A percentile compares a stretch with the other conserved stretches of the same genome.
These are phyloP conservation scores for Nephrocerus scutellatus DNA, from an alignment of 2,888 invertebrate genomes.

Conservation along the genomic window DNA sequence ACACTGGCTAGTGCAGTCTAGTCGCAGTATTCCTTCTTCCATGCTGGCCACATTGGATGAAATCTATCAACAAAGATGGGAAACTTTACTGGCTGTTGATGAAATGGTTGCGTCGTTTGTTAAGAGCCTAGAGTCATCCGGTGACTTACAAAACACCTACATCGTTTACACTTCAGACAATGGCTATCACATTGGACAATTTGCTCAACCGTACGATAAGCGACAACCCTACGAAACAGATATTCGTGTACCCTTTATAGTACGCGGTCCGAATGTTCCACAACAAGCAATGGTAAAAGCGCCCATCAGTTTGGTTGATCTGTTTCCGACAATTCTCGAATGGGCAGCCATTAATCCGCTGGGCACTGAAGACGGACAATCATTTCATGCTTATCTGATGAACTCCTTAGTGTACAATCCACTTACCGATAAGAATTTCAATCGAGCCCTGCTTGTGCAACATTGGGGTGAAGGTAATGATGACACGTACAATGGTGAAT, in stretches of 20 bases:
- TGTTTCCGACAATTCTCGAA: slow-evolving; percentile 74
- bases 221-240: slow-evolving; percentile 87
- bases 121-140: slow-evolving; percentile 50
- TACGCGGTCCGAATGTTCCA: slow-evolving; percentile 63
- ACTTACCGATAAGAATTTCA: slow-evolving; percentile 25
- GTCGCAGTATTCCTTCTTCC: slow-evolving; percentile 55
- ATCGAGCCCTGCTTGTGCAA: slow-evolving; percentile 65
- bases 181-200: slow-evolving; percentile 88
- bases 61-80: slow-evolving; percentile 68
- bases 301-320: slow-evolving; percentile 69
- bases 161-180: slow-evolving; percentile 83
- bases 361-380: slow-evolving; percentile 57
- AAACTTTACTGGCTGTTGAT: slow-evolving; percentile 78
- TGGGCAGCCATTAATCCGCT: slow-evolving; percentile 55
- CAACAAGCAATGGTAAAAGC: slow-evolving; percentile 49
- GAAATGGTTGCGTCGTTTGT: slow-evolving; percentile 68
- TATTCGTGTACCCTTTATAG: slow-evolving; percentile 72
- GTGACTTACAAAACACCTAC: slow-evolving; percentile 65
- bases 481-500: slow-evolving; percentile 53
- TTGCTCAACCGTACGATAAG: slow-evolving; percentile 81
- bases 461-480: slow-evolving; percentile 70
- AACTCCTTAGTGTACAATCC: slow-evolving; percentile 21
- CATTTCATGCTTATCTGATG: slow-evolving; percentile 46
- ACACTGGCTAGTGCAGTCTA: slow-evolving; percentile 70
- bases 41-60: slow-evolving; percentile 59